phyloP scores from a whole-genome alignment of 2,888 invertebrate genomes.

The Calameuta pallipes region DNA sequence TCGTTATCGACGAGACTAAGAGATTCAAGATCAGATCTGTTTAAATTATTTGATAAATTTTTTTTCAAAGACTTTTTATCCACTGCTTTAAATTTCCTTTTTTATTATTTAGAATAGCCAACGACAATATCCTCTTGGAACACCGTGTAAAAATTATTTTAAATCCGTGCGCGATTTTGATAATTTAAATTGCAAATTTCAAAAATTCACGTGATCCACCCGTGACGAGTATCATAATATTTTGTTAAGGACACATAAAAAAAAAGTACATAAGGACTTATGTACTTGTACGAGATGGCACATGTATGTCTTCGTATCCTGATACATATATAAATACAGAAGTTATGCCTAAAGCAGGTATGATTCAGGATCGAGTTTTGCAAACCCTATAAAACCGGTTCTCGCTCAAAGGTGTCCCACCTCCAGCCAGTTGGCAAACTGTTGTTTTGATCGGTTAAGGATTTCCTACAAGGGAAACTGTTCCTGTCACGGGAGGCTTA shows the following conservation, averaged over 20 bases:
- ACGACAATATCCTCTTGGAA: neutral
- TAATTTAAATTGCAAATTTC: neutral
- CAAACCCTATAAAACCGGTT: conserved; percentile 37
- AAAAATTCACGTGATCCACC: neutral
- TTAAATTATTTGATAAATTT: no score
- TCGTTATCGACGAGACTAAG: no score
- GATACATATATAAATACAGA: neutral
- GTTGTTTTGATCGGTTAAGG: neutral
- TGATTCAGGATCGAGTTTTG: conserved; percentile 36
- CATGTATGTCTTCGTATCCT: neutral
- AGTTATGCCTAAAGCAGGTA: conserved; percentile 15
- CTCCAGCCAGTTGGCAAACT: neutral
- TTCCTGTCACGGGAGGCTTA: neutral
- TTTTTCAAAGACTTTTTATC: no score
- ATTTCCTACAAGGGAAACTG: neutral
- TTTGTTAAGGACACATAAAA: neutral
- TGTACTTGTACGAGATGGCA: neutral
- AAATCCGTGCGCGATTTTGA: neutral
- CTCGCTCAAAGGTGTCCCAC: conserved; percentile 17
- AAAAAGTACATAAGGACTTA: neutral
- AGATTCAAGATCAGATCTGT: no score
- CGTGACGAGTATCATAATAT: neutral
- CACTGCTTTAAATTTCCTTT: no score
- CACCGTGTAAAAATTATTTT: neutral
- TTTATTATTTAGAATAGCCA: no score